phyloP scores from a whole-genome alignment of 2,113 vertebrate genomes.

The Hyperopisus bebe region DNA sequence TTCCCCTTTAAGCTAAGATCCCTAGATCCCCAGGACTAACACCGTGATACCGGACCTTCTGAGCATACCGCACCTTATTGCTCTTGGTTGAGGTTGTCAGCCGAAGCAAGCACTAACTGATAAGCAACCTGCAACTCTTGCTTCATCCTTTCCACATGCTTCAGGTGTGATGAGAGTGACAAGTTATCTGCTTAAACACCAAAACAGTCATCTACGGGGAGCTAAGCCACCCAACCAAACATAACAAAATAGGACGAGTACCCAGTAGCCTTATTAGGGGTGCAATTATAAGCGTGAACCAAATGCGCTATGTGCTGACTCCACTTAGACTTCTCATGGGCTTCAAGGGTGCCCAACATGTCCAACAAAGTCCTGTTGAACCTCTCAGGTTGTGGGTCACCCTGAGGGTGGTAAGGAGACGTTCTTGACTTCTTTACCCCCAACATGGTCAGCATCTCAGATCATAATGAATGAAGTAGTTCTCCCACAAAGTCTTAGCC shows the following conservation, averaged over 20 bases:
- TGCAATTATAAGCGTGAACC: too few relatives aligned
- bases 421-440: not conserved
- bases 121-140: slow-evolving; percentile 14
- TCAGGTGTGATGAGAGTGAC: not conserved
- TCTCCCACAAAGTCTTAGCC: not conserved
- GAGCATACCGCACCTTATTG: slow-evolving; percentile 26
- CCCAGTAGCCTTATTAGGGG: slow-evolving; percentile 12
- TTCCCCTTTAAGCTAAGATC: slow-evolving; percentile 1
- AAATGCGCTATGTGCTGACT: too few relatives aligned
- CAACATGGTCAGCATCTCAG: not conserved
- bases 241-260: slow-evolving; percentile 15
- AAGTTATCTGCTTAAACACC: not conserved
- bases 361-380: too few relatives aligned
- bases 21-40: not conserved
- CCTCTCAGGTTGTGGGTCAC: too few relatives aligned
- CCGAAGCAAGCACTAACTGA: slow-evolving; percentile 5
- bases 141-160: slow-evolving; percentile 19
- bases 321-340: slow-evolving; percentile 34
- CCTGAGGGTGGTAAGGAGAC: too few relatives aligned
- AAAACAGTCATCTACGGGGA: slow-evolving; percentile 16
- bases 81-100: slow-evolving; percentile 18
- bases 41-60: slow-evolving; percentile 22
- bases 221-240: not conserved
- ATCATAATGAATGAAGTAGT: not conserved
- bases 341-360: too few relatives aligned